Evolutionary conservation across 2,113 vertebrate species (phyloP).

Genomic region (Bos taurus): ARS-UCD2.0 NC_037357.1:34925001-34925500

Average conservation of each 20-base stretch:
- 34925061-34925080: background rate
- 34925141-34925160: background rate
- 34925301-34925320: background rate
- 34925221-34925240: background rate
- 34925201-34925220: background rate
- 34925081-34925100: background rate
- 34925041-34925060: background rate
- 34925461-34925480: background rate
- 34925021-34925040: background rate
- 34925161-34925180: background rate
- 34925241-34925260: background rate
- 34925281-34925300: background rate
- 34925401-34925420: background rate
- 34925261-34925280: background rate
- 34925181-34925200: background rate
- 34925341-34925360: background rate
- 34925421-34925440: background rate
- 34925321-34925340: background rate
- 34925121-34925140: background rate
- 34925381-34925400: background rate
- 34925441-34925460: background rate
- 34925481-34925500: background rate
- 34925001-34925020: background rate
- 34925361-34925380: background rate
- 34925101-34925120: background rate